Conservation (phyloP, 2,113 vertebrate species). For the Setophaga kirtlandii region DNA sequence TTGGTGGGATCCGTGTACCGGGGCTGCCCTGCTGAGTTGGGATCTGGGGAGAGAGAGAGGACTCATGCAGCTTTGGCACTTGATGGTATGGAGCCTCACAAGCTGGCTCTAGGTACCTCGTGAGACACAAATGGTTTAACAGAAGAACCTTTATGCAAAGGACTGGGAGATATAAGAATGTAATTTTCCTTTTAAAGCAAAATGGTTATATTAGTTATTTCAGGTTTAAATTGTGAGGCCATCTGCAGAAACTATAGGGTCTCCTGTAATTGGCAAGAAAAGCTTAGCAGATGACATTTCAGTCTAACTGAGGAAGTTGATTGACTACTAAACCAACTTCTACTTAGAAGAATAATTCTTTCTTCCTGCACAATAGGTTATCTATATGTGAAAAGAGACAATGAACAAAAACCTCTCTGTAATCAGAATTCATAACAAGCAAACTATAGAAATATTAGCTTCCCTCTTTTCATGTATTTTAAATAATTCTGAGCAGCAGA, state of each 20-base stretch:
- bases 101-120: slow-evolving; percentile 18
- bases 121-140: slow-evolving; percentile 64
- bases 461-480: slow-evolving; percentile 60
- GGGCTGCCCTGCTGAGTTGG: slow-evolving; percentile 82
- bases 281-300: slow-evolving; percentile 84
- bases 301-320: slow-evolving; percentile 78
- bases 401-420: slow-evolving; percentile 65
- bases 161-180: slow-evolving; percentile 51
- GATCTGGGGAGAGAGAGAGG: slow-evolving; percentile 80
- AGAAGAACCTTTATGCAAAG: slow-evolving; percentile 71
- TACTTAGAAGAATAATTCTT: slow-evolving; percentile 75
- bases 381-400: slow-evolving; percentile 69
- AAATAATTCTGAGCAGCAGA: slow-evolving; percentile 65
- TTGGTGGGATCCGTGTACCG: slow-evolving; percentile 86
- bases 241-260: slow-evolving; percentile 81
- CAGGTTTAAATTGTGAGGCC: slow-evolving; percentile 74
- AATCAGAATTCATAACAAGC: slow-evolving; percentile 61
- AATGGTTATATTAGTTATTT: slow-evolving; percentile 72
- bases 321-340: slow-evolving; percentile 75
- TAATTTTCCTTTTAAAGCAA: slow-evolving; percentile 70
- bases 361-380: slow-evolving; percentile 73
- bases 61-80: slow-evolving; percentile 48
- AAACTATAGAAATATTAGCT: slow-evolving; percentile 65
- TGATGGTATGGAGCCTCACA: slow-evolving; percentile 6
- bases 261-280: slow-evolving; percentile 76